These are phyloP conservation scores for Turnix velox DNA, from an alignment of 2,113 vertebrate species.

Conservation along the genomic window DNA sequence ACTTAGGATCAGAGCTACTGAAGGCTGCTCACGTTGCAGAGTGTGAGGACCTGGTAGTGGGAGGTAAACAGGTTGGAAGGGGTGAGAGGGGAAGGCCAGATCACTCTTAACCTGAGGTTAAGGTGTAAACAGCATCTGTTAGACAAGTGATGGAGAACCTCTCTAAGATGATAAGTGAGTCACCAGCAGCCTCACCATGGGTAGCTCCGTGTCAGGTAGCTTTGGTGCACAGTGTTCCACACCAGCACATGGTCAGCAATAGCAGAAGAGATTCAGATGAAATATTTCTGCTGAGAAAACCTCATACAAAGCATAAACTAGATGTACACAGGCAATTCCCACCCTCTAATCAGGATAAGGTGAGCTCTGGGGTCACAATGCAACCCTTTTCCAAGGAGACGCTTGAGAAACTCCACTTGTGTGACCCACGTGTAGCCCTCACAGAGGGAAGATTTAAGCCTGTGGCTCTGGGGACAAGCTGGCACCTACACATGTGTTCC, in stretches of 20 bases:
- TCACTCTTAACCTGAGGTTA: background rate
- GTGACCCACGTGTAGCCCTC: background rate
- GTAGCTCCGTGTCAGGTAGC: background rate
- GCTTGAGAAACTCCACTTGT: background rate
- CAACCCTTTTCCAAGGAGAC: background rate
- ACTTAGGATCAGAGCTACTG: constrained; percentile 66
- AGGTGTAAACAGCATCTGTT: background rate
- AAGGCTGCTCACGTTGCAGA: constrained; percentile 41
- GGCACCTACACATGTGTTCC: background rate
- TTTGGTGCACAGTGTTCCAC: accelerated
- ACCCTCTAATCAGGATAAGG: background rate
- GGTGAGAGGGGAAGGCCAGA: background rate
- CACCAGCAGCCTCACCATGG: background rate
- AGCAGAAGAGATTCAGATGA: background rate
- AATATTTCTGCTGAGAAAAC: background rate
- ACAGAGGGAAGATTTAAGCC: background rate
- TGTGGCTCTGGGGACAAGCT: background rate
- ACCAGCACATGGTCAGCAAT: background rate
- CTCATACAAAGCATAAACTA: background rate
- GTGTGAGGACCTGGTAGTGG: background rate
- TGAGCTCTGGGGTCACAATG: background rate
- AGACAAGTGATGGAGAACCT: background rate
- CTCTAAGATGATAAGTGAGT: background rate
- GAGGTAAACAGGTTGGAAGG: constrained; percentile 36
- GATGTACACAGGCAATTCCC: background rate